phyloP scores from a whole-genome alignment of 2,888 invertebrate genomes.

The Villa cingulata region DNA sequence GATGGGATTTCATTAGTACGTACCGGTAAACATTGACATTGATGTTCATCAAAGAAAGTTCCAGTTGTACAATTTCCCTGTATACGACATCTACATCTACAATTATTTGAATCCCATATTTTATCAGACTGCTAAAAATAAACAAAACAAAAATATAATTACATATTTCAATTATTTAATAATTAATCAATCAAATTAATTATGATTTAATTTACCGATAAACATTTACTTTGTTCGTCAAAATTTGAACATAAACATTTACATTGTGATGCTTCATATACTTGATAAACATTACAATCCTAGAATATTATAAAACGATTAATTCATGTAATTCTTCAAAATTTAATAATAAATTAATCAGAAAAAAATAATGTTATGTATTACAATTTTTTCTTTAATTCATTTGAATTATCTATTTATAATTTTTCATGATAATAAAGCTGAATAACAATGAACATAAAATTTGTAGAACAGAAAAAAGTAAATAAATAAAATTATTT shows the following conservation, averaged over 20 bases:
- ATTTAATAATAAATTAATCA: no score
- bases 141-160: background rate
- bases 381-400: no score
- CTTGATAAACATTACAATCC: conserved; percentile 46
- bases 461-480: no score
- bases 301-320: no score
- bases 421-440: no score
- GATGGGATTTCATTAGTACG: no score
- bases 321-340: no score
- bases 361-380: no score
- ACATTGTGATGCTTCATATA: conserved; percentile 43
- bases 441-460: no score
- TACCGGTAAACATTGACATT: conserved; percentile 31
- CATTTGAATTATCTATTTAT: no score
- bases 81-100: conserved; percentile 46
- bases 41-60: conserved; percentile 41
- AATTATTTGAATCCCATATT: conserved; percentile 47
- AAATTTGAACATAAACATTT: conserved; percentile 46
- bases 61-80: conserved; percentile 46
- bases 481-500: no score
- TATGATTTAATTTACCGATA: conserved; percentile 15
- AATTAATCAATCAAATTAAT: background rate
- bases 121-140: conserved; percentile 35
- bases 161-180: background rate
- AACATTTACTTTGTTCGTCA: conserved; percentile 47